Evolutionary conservation across 1,140 invertebrate species (phyloP), one percentile per base, ranked within the genome.

Genomic region (Holcopasites calliopsidis): DNA sequence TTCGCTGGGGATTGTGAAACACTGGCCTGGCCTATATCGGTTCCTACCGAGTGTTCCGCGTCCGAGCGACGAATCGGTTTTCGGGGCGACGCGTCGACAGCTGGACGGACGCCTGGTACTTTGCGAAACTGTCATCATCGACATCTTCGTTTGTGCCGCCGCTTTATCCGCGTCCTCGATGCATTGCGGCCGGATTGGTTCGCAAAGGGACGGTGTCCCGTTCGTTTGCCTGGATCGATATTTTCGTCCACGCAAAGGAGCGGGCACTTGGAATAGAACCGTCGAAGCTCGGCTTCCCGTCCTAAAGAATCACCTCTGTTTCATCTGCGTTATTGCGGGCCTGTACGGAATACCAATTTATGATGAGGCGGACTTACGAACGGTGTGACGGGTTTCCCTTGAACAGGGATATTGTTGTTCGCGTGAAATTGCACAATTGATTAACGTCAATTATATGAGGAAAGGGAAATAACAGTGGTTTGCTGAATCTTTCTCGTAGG

Each of bases 1-100:
- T 82, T 75, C 70, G 57, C 35, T 23, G 28, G 44, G 21, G 66
- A 50, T 44, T 21, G 26, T 16, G 55, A 61, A 28, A 42, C n/a
- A n/a, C 38, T n/a, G 5, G 42, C 3, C 11, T 10, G 3, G 26
- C 23, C 42, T 42, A 35, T 31, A 47, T 44, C 50, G 38, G 21
- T 58, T 44, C 54, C 10, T 58, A 33, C 8, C 28, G 10, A 21
- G 16, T 23, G 5, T 47, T 35, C 11, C 10, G 8, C 26, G 8
- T 23, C 38, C 21, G n/a, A 38, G 33, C 16, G 4, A 8, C 1
- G 44, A n/a, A 47, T 47, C 13, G 44, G 44, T 47, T 47, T 47
- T 47, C n/a, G 11, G 44, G 44, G 44, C 44, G 47, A n/a, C 3
- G 21, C 31, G 38, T 21, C 21, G 42, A 49, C 23, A 3, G 2